Evolutionary conservation across 1,140 invertebrate species (phyloP).

Genomic region (Drosophila truncata): DNA sequence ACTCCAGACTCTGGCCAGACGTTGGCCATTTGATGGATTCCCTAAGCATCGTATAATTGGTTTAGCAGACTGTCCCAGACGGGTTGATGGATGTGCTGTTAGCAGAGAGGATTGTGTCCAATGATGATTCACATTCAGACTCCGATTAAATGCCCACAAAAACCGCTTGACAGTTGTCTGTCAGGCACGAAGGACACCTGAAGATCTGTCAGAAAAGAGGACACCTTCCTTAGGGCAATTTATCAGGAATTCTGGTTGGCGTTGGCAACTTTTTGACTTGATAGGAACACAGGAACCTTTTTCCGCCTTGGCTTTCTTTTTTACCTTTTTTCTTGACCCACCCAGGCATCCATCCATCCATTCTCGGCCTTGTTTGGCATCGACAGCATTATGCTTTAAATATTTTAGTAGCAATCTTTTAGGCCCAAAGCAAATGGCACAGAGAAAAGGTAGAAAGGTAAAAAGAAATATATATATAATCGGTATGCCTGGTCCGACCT

Average conservation of each 20-base stretch:
- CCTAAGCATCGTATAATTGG: conserved; percentile 48
- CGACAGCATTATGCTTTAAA: conserved; percentile 66
- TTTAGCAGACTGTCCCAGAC: conserved; percentile 20
- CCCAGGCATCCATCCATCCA: conserved; percentile 1
- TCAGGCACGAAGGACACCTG: conserved; percentile 40
- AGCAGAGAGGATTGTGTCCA: not conserved
- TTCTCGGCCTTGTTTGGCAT: conserved; percentile 25
- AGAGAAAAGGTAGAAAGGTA: conserved; percentile 16
- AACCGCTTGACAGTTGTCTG: conserved; percentile 46
- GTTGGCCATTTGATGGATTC: conserved; percentile 53
- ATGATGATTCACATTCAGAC: conserved; percentile 18
- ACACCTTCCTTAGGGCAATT: conserved; percentile 5
- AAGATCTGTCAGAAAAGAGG: conserved; percentile 20
- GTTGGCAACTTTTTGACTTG: conserved; percentile 26
- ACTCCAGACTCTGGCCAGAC: conserved; percentile 42
- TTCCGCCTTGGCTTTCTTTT: conserved; percentile 2
- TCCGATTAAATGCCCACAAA: conserved; percentile 44
- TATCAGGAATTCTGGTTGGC: not conserved
- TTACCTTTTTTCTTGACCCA: conserved; percentile 32
- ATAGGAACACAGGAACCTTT: not conserved
- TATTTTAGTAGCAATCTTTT: conserved; percentile 69
- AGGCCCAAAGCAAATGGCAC: conserved; percentile 20
- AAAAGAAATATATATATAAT: conserved; percentile 47
- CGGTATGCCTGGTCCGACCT: conserved; percentile 29
- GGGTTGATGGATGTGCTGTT: conserved; percentile 39